Conservation (phyloP, 2,888 invertebrate species). For the Hipparchia sbordonii region DNA sequence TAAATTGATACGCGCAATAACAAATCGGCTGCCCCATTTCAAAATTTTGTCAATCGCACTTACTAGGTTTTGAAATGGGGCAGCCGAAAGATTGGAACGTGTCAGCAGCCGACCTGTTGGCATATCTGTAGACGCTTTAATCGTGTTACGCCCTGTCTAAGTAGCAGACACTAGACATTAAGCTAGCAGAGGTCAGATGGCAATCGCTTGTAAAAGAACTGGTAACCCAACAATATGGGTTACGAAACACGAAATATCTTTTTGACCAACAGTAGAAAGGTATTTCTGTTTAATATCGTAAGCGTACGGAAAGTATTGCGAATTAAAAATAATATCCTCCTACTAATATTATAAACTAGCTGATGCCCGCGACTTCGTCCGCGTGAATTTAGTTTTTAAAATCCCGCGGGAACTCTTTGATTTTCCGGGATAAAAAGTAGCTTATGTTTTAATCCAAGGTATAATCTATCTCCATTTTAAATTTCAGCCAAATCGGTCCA, state of each 20-base stretch:
- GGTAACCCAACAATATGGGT: slow-evolving; percentile 10
- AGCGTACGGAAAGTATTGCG: not conserved
- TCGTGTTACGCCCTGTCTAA: slow-evolving; percentile 9
- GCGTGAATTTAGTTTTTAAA: too few species aligned
- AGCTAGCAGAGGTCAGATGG: slow-evolving; percentile 23
- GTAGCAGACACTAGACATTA: slow-evolving; percentile 17
- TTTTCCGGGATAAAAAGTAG: too few species aligned
- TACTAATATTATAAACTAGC: too few species aligned
- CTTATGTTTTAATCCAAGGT: too few species aligned
- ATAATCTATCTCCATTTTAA: too few species aligned
- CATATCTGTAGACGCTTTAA: not conserved
- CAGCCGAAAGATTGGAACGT: not conserved
- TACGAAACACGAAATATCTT: slow-evolving; percentile 5
- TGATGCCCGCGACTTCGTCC: too few species aligned
- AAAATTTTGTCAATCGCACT: too few species aligned
- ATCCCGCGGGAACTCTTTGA: too few species aligned
- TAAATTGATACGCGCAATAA: not conserved
- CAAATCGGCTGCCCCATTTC: too few species aligned
- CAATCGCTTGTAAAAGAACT: slow-evolving; percentile 15
- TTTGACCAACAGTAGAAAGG: slow-evolving; percentile 1
- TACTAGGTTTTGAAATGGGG: too few species aligned
- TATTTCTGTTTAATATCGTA: not conserved
- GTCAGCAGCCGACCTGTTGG: not conserved
- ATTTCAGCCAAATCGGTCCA: too few species aligned
- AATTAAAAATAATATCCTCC: not conserved